Percentiles rank a stretch among this genome's conserved stretches.
These are phyloP conservation scores for Blennius ocellaris DNA, from an alignment of 2,113 vertebrate species.

Conservation along the genomic window DNA sequence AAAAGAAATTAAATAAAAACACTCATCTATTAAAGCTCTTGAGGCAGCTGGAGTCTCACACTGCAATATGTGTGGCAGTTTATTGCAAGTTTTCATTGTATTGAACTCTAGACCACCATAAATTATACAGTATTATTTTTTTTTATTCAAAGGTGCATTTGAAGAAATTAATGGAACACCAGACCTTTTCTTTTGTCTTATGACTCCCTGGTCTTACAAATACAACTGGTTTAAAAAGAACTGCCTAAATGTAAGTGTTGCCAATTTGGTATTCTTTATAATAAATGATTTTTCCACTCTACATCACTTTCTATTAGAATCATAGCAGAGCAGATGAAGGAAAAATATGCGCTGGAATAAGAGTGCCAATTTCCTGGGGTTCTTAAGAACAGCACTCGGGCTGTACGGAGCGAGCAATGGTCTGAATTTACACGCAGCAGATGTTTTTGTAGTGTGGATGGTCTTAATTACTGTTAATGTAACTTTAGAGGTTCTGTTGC, in stretches of 20 bases:
- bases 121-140: too few species aligned
- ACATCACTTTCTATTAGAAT: neutral
- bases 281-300: neutral
- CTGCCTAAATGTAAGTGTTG: too few species aligned
- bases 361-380: neutral
- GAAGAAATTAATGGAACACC: too few species aligned
- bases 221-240: neutral
- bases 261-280: neutral
- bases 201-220: neutral
- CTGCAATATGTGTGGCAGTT: too few species aligned
- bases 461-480: conserved; percentile 61
- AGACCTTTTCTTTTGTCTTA: too few species aligned
- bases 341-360: neutral
- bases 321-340: neutral
- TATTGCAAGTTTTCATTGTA: too few species aligned
- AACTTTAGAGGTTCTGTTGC: conserved; percentile 50
- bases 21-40: too few species aligned
- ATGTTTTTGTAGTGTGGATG: conserved; percentile 55
- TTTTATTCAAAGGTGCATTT: too few species aligned
- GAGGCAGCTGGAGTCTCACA: too few species aligned
- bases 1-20: too few species aligned
- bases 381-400: neutral
- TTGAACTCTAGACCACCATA: too few species aligned
- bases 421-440: conserved; percentile 42
- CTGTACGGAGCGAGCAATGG: neutral